phyloP scores from a whole-genome alignment of 2,888 invertebrate species.

The Iphiclides podalirius region DNA sequence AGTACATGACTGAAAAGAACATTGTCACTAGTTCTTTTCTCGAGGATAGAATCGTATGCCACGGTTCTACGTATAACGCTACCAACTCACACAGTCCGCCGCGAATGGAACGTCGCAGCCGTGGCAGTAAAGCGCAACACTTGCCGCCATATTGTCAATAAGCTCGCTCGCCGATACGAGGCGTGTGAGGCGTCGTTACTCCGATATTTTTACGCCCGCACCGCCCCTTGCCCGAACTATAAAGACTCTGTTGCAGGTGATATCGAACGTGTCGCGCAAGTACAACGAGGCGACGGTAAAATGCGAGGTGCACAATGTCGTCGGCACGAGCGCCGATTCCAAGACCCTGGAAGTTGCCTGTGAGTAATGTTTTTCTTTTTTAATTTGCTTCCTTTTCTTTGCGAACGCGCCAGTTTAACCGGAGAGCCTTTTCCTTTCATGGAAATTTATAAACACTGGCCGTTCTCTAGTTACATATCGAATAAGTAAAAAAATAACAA shows the following conservation, averaged over 20 bases:
- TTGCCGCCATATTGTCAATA: conserved; percentile 15
- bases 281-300: conserved; percentile 94
- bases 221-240: conserved; percentile 1
- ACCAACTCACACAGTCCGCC: too few relatives aligned
- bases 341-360: conserved; percentile 94
- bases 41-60: too few relatives aligned
- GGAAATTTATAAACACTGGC: too few relatives aligned
- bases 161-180: conserved; percentile 6
- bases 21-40: too few relatives aligned
- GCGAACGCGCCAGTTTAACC: too few relatives aligned
- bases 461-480: too few relatives aligned
- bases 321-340: conserved; percentile 94
- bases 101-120: not conserved
- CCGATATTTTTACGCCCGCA: conserved; percentile 17
- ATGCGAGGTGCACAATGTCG: conserved; percentile 94
- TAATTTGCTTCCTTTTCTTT: too few relatives aligned
- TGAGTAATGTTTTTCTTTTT: conserved; percentile 82
- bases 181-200: conserved; percentile 12
- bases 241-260: conserved; percentile 62
- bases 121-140: conserved; percentile 2
- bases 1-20: too few relatives aligned
- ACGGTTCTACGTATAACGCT: too few relatives aligned
- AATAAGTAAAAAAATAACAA: too few relatives aligned
- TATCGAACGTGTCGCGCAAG: conserved; percentile 89
- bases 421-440: too few relatives aligned